Base-by-base conservation (phyloP, 2,113 vertebrate genomes). In the Charina bottae region DNA sequence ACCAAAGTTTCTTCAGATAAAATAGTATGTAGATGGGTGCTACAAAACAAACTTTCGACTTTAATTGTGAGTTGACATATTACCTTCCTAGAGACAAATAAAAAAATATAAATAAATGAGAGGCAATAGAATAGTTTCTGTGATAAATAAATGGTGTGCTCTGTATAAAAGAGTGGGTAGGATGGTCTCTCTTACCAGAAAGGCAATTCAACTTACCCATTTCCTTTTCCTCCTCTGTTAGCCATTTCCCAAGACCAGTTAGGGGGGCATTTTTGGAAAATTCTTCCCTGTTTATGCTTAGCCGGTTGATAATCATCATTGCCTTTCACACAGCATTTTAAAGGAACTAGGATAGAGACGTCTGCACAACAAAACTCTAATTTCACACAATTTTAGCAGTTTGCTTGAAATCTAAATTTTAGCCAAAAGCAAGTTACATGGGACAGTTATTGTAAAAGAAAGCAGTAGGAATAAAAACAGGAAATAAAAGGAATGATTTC, bases 401-500 rank as follows among this genome's bases (percentile, higher is more conserved):
- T 6, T 87, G 49, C 49, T 91, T 53, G 54, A 87, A 68, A 24
- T 87, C 49, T 87, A 87, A 85, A 21, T 21, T 86, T 87, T 24
- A 6, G 1, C 60, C 21, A 62, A 85, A 90, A 59, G 12, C 90
- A 53, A 53, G 53, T 85, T 90, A 54, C 59, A 10, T 49, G 24
- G 55, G 68, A 37, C 7, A 46, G 60, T 87, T 56, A 17, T 28
- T 56, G 53, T 2, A 72, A 28, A 55, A 42, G 23, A 68, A 86
- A 24, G 21, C 13, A 54, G 46, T 26, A 64, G 21, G 28, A 5
- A 72, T 42, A 58, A 28, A 49, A 87, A 33, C 6, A 21, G 23
- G n/a, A 91, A 87, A 78, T 55, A 46, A 60, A 56, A 68, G 46
- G 5, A 85, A 90, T 24, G n/a, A 24, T 58, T 83, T 90, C 72